Evolutionary conservation across 2,888 invertebrate genomes (phyloP), one percentile per base, ranked within the genome.

Genomic region (Linnaemya tessellans): DNA sequence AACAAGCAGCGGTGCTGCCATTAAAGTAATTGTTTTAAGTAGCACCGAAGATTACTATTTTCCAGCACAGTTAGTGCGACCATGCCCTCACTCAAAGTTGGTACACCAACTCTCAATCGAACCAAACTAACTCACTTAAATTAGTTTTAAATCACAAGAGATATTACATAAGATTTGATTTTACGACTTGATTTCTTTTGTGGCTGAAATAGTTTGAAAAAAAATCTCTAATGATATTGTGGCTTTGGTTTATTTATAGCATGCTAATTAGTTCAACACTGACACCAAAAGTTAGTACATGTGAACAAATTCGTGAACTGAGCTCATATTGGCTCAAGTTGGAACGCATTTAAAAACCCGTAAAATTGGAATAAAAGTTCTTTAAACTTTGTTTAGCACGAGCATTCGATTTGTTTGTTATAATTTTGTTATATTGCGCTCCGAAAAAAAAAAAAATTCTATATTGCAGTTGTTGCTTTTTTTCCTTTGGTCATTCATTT

Each of bases 211-310:
- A 11, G n/a, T 38, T n/a, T n/a, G 22, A 20, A 64, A 64, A 49
- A 18, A 41, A 25, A 38, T 25, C 13, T 49, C 18, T 25, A n/a
- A n/a, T n/a, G n/a, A n/a, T n/a, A n/a, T n/a, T n/a, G n/a, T n/a
- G n/a, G 10, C 38, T n/a, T 64, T n/a, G 25, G 5, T 60, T 78
- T 49, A 2, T 68, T 60, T 41, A 25, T 67, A 41, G 62, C n/a
- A 62, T 67, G 70, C 30, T 79, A 79, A 79, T 79, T 70, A 70
- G 46, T 15, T 51, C 25, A n/a, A 38, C n/a, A 68, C 1, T n/a
- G 30, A 22, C 30, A 35, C 25, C 49, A 65, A 74, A 11, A 15
- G 18, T n/a, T 11, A 62, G n/a, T 15, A 38, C 9, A 60, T 25
- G 20, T 7, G 8, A 49, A 70, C 1, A 54, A 38, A 18, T 35